Evolutionary conservation across 2,113 vertebrate species (phyloP).

Genomic region (Pollimyrus isidori): DNA sequence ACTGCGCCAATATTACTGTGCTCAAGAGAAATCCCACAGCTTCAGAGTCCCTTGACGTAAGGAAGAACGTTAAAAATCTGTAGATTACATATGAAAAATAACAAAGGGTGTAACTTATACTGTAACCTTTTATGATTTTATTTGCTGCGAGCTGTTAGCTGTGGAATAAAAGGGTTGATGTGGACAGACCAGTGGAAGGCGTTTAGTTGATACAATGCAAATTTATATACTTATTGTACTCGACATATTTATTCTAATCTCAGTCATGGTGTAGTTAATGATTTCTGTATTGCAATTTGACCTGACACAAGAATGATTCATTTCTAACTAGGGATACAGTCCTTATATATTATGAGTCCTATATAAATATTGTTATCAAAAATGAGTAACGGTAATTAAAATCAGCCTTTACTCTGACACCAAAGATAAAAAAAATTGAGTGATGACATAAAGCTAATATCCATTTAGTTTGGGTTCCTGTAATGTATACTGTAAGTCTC

Average conservation of each 20-base stretch:
- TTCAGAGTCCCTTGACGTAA: background rate
- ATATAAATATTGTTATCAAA: conserved; percentile 23
- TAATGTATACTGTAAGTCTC: conserved; percentile 23
- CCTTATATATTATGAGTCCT: conserved; percentile 20
- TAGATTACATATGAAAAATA: background rate
- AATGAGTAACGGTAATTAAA: conserved; percentile 32
- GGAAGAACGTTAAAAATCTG: background rate
- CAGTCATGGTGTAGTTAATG: background rate
- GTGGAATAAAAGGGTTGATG: background rate
- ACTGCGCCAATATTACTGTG: background rate
- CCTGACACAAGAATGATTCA: background rate
- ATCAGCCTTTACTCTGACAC: conserved; percentile 29
- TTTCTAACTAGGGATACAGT: background rate
- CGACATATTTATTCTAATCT: background rate
- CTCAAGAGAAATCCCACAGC: background rate
- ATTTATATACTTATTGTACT: background rate
- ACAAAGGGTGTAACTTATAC: background rate
- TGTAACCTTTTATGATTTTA: background rate
- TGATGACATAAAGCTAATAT: background rate
- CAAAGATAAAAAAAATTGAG: conserved; percentile 31
- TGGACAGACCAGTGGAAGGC: background rate
- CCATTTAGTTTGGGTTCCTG: conserved; percentile 34
- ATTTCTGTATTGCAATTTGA: background rate
- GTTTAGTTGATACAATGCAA: background rate
- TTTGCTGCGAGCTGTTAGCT: background rate